These are phyloP conservation scores for Drosophila azteca DNA, from an alignment of 1,140 invertebrate species.

Conservation along the genomic window DNA sequence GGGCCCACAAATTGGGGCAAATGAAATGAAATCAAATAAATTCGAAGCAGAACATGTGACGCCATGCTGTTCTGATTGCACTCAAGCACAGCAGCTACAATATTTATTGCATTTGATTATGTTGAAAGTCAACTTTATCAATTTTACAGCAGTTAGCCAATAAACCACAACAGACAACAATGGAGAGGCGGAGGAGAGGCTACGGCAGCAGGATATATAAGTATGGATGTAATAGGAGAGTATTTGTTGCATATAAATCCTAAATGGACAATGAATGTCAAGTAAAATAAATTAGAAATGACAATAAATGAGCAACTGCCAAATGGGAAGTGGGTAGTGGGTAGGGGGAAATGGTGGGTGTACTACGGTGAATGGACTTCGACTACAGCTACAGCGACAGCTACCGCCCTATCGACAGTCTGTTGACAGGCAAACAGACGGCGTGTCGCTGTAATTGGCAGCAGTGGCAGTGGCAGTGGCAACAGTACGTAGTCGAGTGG, in stretches of 20 bases:
- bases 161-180: constrained; percentile 72
- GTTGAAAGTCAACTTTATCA: constrained; percentile 81
- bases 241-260: constrained; percentile 74
- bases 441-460: constrained; percentile 69
- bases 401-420: constrained; percentile 15
- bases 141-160: constrained; percentile 80
- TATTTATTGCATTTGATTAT: constrained; percentile 83
- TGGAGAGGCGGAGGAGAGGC: constrained; percentile 16
- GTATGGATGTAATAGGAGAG: constrained; percentile 11
- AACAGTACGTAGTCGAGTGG: constrained; percentile 15
- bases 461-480: constrained; percentile 6
- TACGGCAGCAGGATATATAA: constrained; percentile 12
- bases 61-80: constrained; percentile 70
- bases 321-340: constrained; percentile 12
- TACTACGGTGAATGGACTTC: constrained; percentile 21
- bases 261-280: constrained; percentile 82
- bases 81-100: constrained; percentile 79
- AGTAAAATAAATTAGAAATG: constrained; percentile 79
- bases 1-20: constrained; percentile 53
- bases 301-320: constrained; percentile 80
- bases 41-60: constrained; percentile 61
- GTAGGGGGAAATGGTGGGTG: not conserved
- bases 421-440: constrained; percentile 65
- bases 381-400: not conserved
- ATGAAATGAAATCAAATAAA: constrained; percentile 74